phyloP scores from a whole-genome alignment of 2,888 invertebrate species.

The Agriopis leucophaearia region DNA sequence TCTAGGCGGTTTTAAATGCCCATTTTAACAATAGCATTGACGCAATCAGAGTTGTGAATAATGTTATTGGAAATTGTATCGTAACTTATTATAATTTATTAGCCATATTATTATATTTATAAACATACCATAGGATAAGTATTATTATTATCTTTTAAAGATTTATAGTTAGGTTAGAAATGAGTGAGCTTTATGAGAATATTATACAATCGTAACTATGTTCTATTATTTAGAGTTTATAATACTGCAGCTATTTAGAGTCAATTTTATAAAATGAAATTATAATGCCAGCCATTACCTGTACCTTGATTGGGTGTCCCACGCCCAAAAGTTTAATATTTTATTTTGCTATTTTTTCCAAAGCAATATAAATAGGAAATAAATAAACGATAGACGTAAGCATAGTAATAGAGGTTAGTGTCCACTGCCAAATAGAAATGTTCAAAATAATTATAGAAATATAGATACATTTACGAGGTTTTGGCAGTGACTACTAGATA shows the following conservation, averaged over 20 bases:
- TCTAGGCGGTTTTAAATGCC: slow-evolving; percentile 72
- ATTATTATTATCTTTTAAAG: slow-evolving; percentile 83
- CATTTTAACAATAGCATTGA: slow-evolving; percentile 64
- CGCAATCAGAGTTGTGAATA: slow-evolving; percentile 50
- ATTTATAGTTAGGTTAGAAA: slow-evolving; percentile 82
- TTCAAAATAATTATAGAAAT: slow-evolving; percentile 61
- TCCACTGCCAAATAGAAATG: slow-evolving; percentile 74
- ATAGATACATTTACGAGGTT: slow-evolving; percentile 59
- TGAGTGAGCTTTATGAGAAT: slow-evolving; percentile 83
- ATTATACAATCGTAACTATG: slow-evolving; percentile 68
- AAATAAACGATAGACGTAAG: slow-evolving; percentile 74
- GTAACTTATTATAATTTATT: slow-evolving; percentile 81
- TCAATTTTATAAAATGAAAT: slow-evolving; percentile 72
- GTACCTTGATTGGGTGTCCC: slow-evolving; percentile 71
- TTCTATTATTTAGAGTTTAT: slow-evolving; percentile 69
- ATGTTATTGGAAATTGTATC: slow-evolving; percentile 70
- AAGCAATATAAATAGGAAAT: slow-evolving; percentile 77
- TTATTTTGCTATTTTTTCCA: slow-evolving; percentile 80
- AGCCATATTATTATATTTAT: slow-evolving; percentile 85
- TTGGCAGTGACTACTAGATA: slow-evolving; percentile 72
- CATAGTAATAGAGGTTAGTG: slow-evolving; percentile 72
- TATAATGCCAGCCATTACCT: slow-evolving; percentile 77
- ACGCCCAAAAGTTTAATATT: slow-evolving; percentile 62
- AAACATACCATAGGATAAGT: slow-evolving; percentile 86
- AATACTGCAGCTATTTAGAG: slow-evolving; percentile 67